Base-by-base conservation (phyloP, 2,113 vertebrate species). In the Piaya cayana region DNA sequence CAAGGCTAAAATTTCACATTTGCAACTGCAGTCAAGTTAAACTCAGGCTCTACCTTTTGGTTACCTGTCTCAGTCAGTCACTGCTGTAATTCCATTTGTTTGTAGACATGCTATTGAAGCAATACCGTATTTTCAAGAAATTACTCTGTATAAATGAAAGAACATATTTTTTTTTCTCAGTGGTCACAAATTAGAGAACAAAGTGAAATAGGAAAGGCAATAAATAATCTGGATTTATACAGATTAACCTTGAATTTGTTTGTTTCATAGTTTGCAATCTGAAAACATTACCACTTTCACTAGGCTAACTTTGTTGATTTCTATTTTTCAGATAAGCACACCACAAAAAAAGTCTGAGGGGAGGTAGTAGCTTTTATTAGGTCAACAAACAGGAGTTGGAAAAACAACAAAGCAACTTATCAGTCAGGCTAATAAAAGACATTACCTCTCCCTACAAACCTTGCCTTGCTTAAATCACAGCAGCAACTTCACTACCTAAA, bases 401-500 rank as follows among this genome's bases (percentile, higher is more conserved):
- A 88, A 90, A 93, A 81, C 88, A 95, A 89, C 39, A 81, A 37
- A 90, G 86, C 56, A 77, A 86, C 23, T 86, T 88, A 85, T 30
- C 80, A 96, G 30, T n/a, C 42, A 92, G 43, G n/a, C 76, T 93
- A 75, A 82, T 88, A 87, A 92, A 95, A 95, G 80, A 62, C 47
- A 90, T 83, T 95, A 90, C 68, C 76, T 92, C 85, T 94, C 42
- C 27, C 60, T 81, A 36, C 26, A 83, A 94, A 88, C 43, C 34
- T 43, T 60, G 47, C 76, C 72, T 90, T 52, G 30, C 63, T 88
- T 80, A 12, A n/a, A 59, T 34, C 37, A 71, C 1, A 21, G 60
- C 60, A 95, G 45, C 82, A 83, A 63, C 78, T 70, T 63, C 71
- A 63, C 32, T 70, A 18, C 64, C 59, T 36, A 86, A 92, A 10